Conservation (phyloP, 2,797 vertebrate species). For the Periparus ater region DNA sequence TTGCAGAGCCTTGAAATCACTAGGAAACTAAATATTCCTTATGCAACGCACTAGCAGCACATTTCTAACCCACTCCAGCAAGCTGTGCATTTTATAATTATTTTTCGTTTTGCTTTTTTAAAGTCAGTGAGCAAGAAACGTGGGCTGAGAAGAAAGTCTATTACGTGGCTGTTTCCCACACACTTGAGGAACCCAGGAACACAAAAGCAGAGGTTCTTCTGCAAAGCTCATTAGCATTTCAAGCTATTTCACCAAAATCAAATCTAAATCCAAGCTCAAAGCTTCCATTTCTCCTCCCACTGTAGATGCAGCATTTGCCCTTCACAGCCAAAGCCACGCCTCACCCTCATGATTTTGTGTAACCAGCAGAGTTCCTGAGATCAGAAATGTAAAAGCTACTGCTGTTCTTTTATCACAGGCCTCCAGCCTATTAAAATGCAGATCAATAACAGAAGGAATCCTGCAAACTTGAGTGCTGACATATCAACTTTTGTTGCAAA, state of each 20-base stretch:
- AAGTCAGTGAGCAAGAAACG: conserved; percentile 54
- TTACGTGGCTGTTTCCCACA: conserved; percentile 59
- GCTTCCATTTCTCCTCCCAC: conserved; percentile 47
- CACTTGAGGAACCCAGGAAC: conserved; percentile 40
- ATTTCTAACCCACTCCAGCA: conserved; percentile 44
- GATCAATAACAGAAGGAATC: conserved; percentile 56
- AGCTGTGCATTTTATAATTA: conserved; percentile 3
- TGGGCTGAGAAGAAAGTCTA: conserved; percentile 34
- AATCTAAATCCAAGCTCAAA: conserved; percentile 4
- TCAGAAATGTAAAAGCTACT: conserved; percentile 14
- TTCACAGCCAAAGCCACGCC: conserved; percentile 6
- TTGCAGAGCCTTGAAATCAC: neutral
- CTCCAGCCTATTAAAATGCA: neutral
- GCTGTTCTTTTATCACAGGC: conserved; percentile 10
- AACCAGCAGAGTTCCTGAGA: conserved; percentile 19
- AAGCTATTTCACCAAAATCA: conserved; percentile 45
- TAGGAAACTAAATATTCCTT: conserved; percentile 29
- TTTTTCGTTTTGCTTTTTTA: conserved; percentile 25
- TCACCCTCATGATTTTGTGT: conserved; percentile 1
- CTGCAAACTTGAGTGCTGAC: neutral
- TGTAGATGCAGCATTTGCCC: conserved; percentile 26
- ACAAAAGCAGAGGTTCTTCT: conserved; percentile 64
- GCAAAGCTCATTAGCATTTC: conserved; percentile 50
- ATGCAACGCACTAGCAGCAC: conserved; percentile 5
- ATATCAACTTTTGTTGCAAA: neutral